These are phyloP conservation scores for Gymnosoma rotundatum DNA, from an alignment of 2,888 invertebrate species.

Conservation along the genomic window DNA sequence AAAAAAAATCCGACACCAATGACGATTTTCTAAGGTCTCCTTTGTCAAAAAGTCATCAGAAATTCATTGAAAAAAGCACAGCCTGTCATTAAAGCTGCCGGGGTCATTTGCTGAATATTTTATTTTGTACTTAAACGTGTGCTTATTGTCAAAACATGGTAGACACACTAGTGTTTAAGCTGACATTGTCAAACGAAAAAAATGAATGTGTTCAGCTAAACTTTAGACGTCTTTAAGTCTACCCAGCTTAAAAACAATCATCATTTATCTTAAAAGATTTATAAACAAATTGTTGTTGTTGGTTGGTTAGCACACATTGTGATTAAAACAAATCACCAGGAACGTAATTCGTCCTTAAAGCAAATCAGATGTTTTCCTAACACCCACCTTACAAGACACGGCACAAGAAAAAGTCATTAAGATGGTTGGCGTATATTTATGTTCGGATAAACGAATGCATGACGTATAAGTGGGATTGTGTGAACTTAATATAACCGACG, in stretches of 20 bases:
- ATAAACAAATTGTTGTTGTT: constrained; percentile 18
- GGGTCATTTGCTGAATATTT: no score
- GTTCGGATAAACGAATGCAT: constrained; percentile 44
- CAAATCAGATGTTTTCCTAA: constrained; percentile 60
- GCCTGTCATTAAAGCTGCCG: no score
- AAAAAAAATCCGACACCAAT: no score
- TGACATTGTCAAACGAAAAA: constrained; percentile 14
- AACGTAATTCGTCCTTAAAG: constrained; percentile 55
- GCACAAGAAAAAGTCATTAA: constrained; percentile 54
- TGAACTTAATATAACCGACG: constrained; percentile 69
- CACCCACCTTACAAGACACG: constrained; percentile 54
- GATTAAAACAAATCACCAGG: constrained; percentile 9
- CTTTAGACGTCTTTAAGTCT: constrained; percentile 58
- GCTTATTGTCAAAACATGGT: constrained; percentile 9
- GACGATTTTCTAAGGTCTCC: no score
- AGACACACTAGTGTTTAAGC: constrained; percentile 23
- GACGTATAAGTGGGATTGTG: constrained; percentile 54
- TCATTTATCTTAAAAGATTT: constrained; percentile 67
- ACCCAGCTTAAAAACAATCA: constrained; percentile 61
- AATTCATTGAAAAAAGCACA: no score
- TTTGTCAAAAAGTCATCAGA: no score
- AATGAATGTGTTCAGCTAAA: constrained; percentile 1
- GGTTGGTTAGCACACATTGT: constrained; percentile 53
- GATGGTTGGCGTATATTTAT: background rate
- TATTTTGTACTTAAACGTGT: no score